Percentiles rank a stretch among this genome's conserved stretches.
Conservation (phyloP, 92 coral and sea anemone genomes). For the Zoanthus gigantus region DNA sequence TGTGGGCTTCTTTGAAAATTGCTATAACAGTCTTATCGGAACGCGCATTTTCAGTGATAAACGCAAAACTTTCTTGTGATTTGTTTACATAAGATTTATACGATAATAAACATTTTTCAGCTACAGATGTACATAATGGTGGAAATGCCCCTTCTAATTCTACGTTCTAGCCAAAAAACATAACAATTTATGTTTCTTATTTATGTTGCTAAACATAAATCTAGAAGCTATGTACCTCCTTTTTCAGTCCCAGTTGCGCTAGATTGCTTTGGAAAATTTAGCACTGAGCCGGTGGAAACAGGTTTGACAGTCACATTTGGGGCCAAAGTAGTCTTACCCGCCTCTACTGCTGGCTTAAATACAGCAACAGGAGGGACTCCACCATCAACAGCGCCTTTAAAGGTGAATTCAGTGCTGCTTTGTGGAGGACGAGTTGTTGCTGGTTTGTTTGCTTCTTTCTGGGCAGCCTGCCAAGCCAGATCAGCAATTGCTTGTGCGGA, state of each 20-base stretch:
- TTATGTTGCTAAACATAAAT: neutral
- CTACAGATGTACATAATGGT: too few species aligned
- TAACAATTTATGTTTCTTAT: too few species aligned
- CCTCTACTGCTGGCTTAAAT: constrained; percentile 28
- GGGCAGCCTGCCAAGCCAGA: constrained; percentile 17
- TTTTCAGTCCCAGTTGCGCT: constrained; percentile 19
- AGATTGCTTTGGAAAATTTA: neutral
- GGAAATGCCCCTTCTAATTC: too few species aligned
- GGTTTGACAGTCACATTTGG: constrained; percentile 48
- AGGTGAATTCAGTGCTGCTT: constrained; percentile 43
- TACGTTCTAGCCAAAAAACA: too few species aligned
- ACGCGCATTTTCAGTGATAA: too few species aligned
- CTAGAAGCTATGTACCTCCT: neutral
- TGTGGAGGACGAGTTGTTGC: constrained; percentile 12
- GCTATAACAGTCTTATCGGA: too few species aligned
- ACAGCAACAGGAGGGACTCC: constrained; percentile 11
- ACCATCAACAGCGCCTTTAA: constrained; percentile 27
- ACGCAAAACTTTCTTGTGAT: too few species aligned
- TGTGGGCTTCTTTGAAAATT: too few species aligned
- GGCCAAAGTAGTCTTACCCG: constrained; percentile 8
- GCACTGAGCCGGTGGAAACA: neutral
- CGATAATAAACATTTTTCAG: too few species aligned
- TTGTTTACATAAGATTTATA: too few species aligned
- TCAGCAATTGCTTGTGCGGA: constrained; percentile 41
- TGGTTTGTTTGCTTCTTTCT: constrained; percentile 24